Percentiles rank a stretch among this genome's conserved stretches.
These are phyloP conservation scores for Heliconius charithonia DNA, from an alignment of 2,888 invertebrate genomes.

Conservation along the genomic window DNA sequence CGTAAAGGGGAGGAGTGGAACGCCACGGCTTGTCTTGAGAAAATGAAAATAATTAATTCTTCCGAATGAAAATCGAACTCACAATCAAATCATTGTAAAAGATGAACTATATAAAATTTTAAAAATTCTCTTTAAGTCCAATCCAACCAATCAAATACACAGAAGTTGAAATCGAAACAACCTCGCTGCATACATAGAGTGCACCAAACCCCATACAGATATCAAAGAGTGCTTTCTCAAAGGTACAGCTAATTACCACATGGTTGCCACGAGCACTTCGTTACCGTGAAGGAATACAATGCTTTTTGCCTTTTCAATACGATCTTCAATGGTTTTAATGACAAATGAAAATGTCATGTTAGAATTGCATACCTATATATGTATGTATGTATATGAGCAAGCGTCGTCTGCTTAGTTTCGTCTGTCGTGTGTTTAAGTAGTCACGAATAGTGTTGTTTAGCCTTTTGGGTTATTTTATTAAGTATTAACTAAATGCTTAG, in stretches of 20 bases:
- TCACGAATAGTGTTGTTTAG: no score
- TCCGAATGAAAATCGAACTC: no score
- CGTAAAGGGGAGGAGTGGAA: no score
- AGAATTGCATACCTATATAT: neutral
- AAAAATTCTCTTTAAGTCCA: neutral
- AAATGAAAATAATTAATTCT: no score
- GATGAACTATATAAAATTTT: no score
- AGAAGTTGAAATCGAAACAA: conserved; percentile 10
- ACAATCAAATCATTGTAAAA: no score
- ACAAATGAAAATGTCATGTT: conserved; percentile 23
- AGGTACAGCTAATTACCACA: conserved; percentile 49
- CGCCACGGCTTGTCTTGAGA: no score
- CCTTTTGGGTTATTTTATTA: no score
- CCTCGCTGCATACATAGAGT: neutral
- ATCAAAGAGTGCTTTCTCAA: conserved; percentile 48
- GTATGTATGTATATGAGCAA: no score
- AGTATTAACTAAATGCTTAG: no score
- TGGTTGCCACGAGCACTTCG: conserved; percentile 25
- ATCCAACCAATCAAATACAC: conserved; percentile 6
- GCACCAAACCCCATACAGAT: conserved; percentile 24
- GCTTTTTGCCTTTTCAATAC: conserved; percentile 25
- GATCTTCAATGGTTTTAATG: conserved; percentile 30
- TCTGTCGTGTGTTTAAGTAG: no score
- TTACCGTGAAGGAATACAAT: conserved; percentile 29
- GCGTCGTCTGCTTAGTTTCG: neutral